Conservation (phyloP, 1,140 invertebrate genomes). For the Micrasema minimum region DNA sequence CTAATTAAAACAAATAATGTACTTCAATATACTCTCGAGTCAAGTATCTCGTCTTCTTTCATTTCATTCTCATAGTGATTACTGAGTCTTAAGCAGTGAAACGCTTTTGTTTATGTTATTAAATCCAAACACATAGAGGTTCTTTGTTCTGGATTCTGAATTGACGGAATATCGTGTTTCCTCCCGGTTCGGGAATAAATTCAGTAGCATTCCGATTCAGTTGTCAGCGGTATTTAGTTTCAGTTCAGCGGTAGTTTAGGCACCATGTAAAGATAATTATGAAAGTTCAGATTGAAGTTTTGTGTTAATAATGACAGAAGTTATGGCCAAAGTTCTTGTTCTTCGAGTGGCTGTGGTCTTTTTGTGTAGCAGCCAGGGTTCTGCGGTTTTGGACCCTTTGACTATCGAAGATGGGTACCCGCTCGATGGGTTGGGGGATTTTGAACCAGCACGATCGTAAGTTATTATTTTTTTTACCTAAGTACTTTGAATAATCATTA, state of each 20-base stretch:
- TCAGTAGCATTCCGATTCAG: constrained; percentile 1
- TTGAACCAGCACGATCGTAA: constrained; percentile 49
- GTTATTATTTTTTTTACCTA: background rate
- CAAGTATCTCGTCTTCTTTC: constrained; percentile 15
- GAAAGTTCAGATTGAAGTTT: constrained; percentile 3
- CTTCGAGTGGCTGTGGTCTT: constrained; percentile 5
- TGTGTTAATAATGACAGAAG: background rate
- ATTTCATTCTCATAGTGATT: background rate
- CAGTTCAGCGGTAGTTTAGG: background rate
- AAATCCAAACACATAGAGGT: background rate
- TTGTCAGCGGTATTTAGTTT: background rate
- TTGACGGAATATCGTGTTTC: background rate
- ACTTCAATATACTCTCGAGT: constrained; percentile 2
- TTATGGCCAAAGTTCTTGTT: constrained; percentile 15
- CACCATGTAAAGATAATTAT: constrained; percentile 12
- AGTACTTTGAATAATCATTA: too few relatives aligned
- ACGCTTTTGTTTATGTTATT: constrained; percentile 19
- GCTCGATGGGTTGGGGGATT: constrained; percentile 45
- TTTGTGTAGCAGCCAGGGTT: background rate
- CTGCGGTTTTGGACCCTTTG: constrained; percentile 18
- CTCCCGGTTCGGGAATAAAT: background rate
- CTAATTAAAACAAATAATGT: constrained; percentile 21
- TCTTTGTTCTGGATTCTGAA: constrained; percentile 15
- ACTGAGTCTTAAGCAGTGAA: background rate
- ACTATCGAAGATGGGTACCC: constrained; percentile 20